Percentiles rank a stretch among this genome's conserved stretches.
phyloP scores from a whole-genome alignment of 2,888 invertebrate genomes.

The Phengaris arion region DNA sequence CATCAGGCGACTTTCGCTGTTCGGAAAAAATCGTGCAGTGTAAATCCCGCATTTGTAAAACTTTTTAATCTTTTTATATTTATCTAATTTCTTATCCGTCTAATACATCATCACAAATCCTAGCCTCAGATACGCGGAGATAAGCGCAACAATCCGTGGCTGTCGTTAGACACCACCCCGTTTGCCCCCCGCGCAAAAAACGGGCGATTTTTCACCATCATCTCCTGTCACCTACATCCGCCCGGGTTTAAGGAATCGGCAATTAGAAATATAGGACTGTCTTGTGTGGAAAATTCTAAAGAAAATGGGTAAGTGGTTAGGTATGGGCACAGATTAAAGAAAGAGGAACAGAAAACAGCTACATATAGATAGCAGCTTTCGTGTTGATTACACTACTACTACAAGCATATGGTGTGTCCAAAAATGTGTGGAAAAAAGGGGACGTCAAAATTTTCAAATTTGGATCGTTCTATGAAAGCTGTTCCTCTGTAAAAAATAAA shows the following conservation, averaged over 20 bases:
- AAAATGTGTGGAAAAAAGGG: no score
- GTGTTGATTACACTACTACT: no score
- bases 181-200: conserved; percentile 35
- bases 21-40: no score
- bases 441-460: no score
- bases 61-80: not conserved
- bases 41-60: no score
- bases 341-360: no score
- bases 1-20: no score
- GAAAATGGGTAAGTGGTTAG: no score
- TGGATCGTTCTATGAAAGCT: no score
- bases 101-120: conserved; percentile 18
- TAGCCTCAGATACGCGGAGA: conserved; percentile 6
- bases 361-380: no score
- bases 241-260: conserved; percentile 15
- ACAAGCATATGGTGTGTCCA: not conserved
- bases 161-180: conserved; percentile 28
- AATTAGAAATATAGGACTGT: conserved; percentile 11
- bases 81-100: conserved; percentile 2
- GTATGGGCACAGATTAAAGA: no score
- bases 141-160: conserved; percentile 19
- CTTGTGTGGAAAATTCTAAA: not conserved
- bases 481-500: no score
- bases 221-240: conserved; percentile 33
- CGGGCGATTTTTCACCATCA: conserved; percentile 48